These are phyloP conservation scores for Ennomos quercinarius DNA, from an alignment of 2,888 invertebrate species.

Conservation along the genomic window DNA sequence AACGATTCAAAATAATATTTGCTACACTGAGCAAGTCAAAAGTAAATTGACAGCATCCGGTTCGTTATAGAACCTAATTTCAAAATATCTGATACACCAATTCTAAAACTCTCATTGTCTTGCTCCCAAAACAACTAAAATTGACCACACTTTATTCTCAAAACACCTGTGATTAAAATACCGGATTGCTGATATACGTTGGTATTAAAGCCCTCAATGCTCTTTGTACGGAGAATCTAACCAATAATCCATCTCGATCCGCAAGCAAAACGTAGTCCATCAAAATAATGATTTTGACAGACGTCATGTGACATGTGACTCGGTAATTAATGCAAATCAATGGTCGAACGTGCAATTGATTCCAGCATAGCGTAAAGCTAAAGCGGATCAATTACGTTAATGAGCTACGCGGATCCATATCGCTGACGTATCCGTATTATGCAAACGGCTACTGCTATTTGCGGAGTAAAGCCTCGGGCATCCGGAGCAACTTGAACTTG, in stretches of 20 bases:
- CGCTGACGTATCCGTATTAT: constrained; percentile 35
- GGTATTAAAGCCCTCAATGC: neutral
- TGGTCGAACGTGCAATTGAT: constrained; percentile 69
- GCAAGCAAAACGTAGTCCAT: constrained; percentile 59
- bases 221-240: neutral
- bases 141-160: no score
- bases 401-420: constrained; percentile 77
- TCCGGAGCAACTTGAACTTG: constrained; percentile 15
- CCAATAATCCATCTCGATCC: constrained; percentile 28
- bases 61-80: no score
- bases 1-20: no score
- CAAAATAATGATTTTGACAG: constrained; percentile 72
- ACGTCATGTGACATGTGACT: constrained; percentile 75
- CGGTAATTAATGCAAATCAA: constrained; percentile 84
- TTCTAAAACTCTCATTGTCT: no score
- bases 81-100: no score
- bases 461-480: constrained; percentile 11
- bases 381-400: constrained; percentile 84
- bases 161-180: no score
- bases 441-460: constrained; percentile 23
- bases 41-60: no score
- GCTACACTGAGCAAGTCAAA: no score
- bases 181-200: neutral
- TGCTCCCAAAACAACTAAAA: no score
- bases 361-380: constrained; percentile 69